These are phyloP conservation scores for Gadopsis bispinosus DNA, from an alignment of 2,797 vertebrate species.

Conservation along the genomic window DNA sequence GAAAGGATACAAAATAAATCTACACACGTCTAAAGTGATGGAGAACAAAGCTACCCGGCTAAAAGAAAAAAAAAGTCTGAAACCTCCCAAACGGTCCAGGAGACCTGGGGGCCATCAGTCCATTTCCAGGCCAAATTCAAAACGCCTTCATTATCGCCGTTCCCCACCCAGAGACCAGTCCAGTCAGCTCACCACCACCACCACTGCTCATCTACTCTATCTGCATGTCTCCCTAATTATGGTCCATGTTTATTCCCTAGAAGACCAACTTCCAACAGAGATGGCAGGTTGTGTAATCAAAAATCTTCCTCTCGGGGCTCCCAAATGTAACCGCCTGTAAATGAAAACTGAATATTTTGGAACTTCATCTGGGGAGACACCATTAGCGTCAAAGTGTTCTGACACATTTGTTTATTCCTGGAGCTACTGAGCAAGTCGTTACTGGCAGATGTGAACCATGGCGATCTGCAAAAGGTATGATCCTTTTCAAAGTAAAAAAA, in stretches of 20 bases:
- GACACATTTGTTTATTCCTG: slow-evolving; percentile 56
- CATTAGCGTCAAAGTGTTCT: slow-evolving; percentile 66
- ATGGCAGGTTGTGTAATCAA: slow-evolving; percentile 79
- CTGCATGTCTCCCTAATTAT: slow-evolving; percentile 76
- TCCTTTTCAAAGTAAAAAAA: slow-evolving; percentile 5
- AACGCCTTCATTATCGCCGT: slow-evolving; percentile 71
- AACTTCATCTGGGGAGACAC: slow-evolving; percentile 67
- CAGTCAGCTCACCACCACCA: slow-evolving; percentile 37
- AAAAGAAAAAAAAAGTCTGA: slow-evolving; percentile 36
- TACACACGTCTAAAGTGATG: slow-evolving; percentile 1
- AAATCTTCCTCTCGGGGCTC: slow-evolving; percentile 69
- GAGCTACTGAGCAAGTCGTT: slow-evolving; percentile 30
- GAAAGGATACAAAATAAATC: too few species aligned
- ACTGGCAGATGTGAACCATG: slow-evolving; percentile 20
- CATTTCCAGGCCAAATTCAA: slow-evolving; percentile 57
- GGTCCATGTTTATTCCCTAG: slow-evolving; percentile 74
- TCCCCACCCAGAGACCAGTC: slow-evolving; percentile 58
- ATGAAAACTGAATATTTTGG: slow-evolving; percentile 68
- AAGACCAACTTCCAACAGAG: slow-evolving; percentile 76
- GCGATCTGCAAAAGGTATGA: slow-evolving; percentile 39
- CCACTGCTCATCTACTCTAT: slow-evolving; percentile 52
- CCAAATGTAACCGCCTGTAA: slow-evolving; percentile 70
- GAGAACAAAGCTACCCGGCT: slow-evolving; percentile 53
- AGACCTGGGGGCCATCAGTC: slow-evolving; percentile 48
- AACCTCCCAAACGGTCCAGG: slow-evolving; percentile 31